Evolutionary conservation across 2,797 vertebrate species (phyloP).

Genomic region (Pygocentrus nattereri): DNA sequence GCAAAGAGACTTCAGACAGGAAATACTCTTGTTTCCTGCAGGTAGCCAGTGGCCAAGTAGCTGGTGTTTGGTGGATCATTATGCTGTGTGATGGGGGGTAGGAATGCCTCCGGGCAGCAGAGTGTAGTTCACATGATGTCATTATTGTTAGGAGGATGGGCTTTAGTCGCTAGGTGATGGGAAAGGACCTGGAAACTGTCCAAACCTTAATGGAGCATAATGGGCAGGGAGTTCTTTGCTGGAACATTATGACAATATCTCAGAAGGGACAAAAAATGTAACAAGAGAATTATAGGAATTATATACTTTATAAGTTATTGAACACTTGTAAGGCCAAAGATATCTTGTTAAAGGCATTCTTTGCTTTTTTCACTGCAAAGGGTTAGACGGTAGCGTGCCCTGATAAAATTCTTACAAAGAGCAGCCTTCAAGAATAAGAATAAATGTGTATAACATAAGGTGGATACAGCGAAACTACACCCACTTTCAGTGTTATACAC

Average conservation of each 20-base stretch:
- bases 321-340: not conserved
- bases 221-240: not conserved
- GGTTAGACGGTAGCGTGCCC: no score
- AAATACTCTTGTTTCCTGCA: not conserved
- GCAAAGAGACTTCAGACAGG: not conserved
- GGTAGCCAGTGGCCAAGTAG: not conserved
- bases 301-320: not conserved
- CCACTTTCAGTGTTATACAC: no score
- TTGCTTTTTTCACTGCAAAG: no score
- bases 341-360: no score
- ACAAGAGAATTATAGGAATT: not conserved
- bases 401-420: no score
- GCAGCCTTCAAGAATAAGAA: no score
- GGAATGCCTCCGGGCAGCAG: not conserved
- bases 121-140: not conserved
- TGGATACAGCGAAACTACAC: no score
- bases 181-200: constrained; percentile 3
- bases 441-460: no score
- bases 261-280: not conserved
- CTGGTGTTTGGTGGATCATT: not conserved
- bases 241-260: not conserved
- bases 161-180: not conserved
- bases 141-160: not conserved
- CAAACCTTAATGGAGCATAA: constrained; percentile 25
- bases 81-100: not conserved